Evolutionary conservation across 35 echinoderm and acorn worm species (phyloP), one percentile per base, ranked within the genome.

Genomic region (Acanthaster planci): DNA sequence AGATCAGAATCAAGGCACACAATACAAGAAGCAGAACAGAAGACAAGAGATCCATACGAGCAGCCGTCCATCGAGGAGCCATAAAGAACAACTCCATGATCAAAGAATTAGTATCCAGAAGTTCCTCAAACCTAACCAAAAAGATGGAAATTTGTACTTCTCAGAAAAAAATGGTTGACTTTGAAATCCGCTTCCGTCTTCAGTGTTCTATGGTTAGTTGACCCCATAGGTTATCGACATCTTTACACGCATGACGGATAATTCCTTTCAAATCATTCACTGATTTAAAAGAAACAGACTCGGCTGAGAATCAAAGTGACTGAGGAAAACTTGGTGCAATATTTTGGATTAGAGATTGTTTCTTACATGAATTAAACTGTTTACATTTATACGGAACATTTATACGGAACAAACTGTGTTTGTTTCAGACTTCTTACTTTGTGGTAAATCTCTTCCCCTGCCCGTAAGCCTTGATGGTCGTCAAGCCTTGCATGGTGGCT

Each of bases 391-490:
- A 12, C 12, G 42, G 4, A 47, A 47, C 4, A 47, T 47, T 47
- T 47, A 12, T 12, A 12, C 12, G 42, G 4, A 47, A 47, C 4
- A 47, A 47, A 47, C 12, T 6, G 12, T 6, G 42, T 4, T 47
- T 4, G 4, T 47, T 47, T 47, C 42, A 47, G 42, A 47, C 12
- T 47, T 47, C 42, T 47, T 76, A 91, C 93, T 39, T 91, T 55
- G 44, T 83, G 26, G 82, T 83, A 39, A 95, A 90, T n/a, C 86
- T 44, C 35, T 91, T 85, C 12, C 77, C 84, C 67, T 87, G 86
- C 23, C 80, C 84, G 34, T 91, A 95, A 7, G 93, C 89, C 54
- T 85, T 84, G 57, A 95, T 87, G 0, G 93, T 95, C 6, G 89
- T 77, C 3, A 90, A 67, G 14, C 93, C 88, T 54, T 91, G 88